Percentiles rank a stretch among this genome's conserved stretches.
Conservation (phyloP, 1,140 invertebrate species). For the Caenorhabditis latens region DNA sequence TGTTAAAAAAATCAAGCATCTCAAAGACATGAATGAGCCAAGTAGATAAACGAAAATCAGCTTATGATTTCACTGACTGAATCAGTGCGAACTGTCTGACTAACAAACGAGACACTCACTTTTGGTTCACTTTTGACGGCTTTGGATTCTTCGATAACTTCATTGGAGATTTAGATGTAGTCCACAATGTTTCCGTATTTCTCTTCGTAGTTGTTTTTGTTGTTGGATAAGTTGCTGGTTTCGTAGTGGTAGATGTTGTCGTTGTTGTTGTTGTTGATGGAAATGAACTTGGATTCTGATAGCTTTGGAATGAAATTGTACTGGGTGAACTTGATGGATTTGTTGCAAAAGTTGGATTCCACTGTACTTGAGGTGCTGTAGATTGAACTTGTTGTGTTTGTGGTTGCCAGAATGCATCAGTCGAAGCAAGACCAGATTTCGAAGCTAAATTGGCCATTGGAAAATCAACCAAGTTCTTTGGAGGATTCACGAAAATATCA, state of each 20-base stretch:
- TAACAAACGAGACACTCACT: neutral
- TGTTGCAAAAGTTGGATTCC: neutral
- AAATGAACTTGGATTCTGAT: constrained; percentile 42
- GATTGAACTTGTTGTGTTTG: constrained; percentile 6
- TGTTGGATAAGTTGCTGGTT: neutral
- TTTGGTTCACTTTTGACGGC: constrained; percentile 24
- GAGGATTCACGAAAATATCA: constrained; percentile 49
- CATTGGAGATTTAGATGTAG: constrained; percentile 35
- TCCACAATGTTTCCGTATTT: constrained; percentile 28
- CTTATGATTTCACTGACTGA: no score
- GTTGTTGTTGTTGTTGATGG: constrained; percentile 5
- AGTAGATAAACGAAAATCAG: no score
- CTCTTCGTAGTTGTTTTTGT: neutral
- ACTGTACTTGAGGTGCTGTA: constrained; percentile 16
- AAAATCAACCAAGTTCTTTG: constrained; percentile 3
- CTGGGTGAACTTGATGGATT: constrained; percentile 14
- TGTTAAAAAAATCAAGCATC: no score
- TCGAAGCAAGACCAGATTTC: neutral
- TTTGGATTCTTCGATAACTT: constrained; percentile 41
- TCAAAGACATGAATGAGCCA: neutral
- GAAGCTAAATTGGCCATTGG: constrained; percentile 21
- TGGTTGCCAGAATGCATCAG: constrained; percentile 23
- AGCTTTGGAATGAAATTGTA: constrained; percentile 36
- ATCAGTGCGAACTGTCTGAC: no score
- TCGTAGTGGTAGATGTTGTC: neutral